Base-by-base conservation (phyloP, 1,140 invertebrate genomes). In the Orius insidiosus region DNA sequence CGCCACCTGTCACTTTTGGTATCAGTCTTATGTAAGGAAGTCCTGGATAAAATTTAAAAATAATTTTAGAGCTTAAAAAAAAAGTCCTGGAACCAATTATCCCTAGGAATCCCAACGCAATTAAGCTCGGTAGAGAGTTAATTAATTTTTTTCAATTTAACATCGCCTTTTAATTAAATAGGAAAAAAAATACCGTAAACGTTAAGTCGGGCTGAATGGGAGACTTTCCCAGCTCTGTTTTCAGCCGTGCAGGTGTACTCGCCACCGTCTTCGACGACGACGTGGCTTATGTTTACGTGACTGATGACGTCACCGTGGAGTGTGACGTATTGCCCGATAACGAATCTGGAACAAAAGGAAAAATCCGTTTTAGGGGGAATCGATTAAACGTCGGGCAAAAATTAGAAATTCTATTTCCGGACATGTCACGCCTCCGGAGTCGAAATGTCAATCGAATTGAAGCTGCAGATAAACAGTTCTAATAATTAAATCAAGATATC, bases 191-290 rank as follows among this genome's bases (percentile, higher is more conserved):
- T 70, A 86, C 85, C 85, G 61, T 88, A 88, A 55, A 92, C 75
- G 63, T 88, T 88, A 34, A 90, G 67, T 49, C 82, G 69, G 9
- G 80, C 80, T 11, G 76, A 72, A 66, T 89, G 83, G 8, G 70
- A 69, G 30, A 75, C 73, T 59, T 70, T 70, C 34, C 85, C 85
- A 31, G 83, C 80, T 37, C 77, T 68, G 65, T 88, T 89, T 56
- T 75, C 74, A 1, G 82, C 83, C 1, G 68, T 74, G 59, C 87
- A 92, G 35, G 73, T 73, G 64, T 86, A 89, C 59, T 84, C 77
- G 2, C 86, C 86, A n/a, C 85, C 85, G 58, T 88, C 84, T 59
- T 84, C 76, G 4, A 87, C 77, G 63, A 75, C 72, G 35, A 86
- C 80, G 52, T 78, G 74, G 50, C 78, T 82, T 53, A 90, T 85